Evolutionary conservation across 2,797 vertebrate species (phyloP), one percentile per base, ranked within the genome.

Genomic region (Pipistrellus kuhlii): DNA sequence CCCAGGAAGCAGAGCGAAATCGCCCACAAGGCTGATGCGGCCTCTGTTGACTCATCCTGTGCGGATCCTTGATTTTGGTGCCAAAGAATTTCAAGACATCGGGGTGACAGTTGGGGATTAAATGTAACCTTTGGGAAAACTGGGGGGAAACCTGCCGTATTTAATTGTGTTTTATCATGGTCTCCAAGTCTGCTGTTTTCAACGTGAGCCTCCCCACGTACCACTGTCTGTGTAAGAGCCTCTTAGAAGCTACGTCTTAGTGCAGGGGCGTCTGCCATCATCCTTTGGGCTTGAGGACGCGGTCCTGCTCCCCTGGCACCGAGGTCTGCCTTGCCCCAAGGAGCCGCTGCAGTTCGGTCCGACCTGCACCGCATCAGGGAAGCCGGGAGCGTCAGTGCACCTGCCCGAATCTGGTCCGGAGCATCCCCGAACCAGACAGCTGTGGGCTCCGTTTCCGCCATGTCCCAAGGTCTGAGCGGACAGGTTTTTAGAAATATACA

Each of bases 91-190:
- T 91, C 32, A 91, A 83, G 92, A 86, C 30, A 85, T 62, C 51
- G 38, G 15, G 38, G 32, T 85, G 64, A 69, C 20, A 48, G 53
- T 88, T 94, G 85, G 53, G 2, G 18, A 84, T 81, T 78, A 86
- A 76, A 71, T 90, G 30, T 95, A 91, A 86, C 38, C 44, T 95
- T 84, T 84, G 48, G 57, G 69, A 86, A 91, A 95, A 76, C n/a
- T 32, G 17, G 48, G 8, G 53, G 95, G 94, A 89, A 88, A 81
- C 21, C 46, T 68, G 59, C 48, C 80, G 57, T 71, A 89, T 76
- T 77, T 87, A 72, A 69, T 38, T 78, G 5, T 41, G 57, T 88
- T 91, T 84, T 77, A 78, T 77, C 62, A 85, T 78, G 53, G 48
- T 85, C 21, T 94, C 71, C 13, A 85, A 88, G 38, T 69, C 35